A percentile compares a stretch with the other conserved stretches of the same genome.
These are phyloP conservation scores for Hyperoodon ampullatus DNA, from an alignment of 2,113 vertebrate genomes.

Conservation along the genomic window DNA sequence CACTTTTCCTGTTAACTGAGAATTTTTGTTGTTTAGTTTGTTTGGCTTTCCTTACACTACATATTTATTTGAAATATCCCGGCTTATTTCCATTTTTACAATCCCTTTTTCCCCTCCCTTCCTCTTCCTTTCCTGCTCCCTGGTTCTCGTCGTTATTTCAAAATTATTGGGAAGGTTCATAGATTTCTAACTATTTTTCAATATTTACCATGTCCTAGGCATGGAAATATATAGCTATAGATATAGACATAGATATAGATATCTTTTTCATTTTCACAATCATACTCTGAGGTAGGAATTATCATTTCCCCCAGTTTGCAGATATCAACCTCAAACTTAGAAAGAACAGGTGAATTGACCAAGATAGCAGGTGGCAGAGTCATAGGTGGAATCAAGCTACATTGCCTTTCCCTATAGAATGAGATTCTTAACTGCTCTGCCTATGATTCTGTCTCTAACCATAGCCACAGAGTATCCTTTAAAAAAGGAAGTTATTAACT, in stretches of 20 bases:
- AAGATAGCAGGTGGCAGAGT: neutral
- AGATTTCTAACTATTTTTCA: neutral
- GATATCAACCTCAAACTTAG: neutral
- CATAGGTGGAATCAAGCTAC: neutral
- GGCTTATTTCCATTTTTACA: neutral
- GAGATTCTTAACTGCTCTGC: neutral
- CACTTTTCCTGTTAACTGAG: neutral
- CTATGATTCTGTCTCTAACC: neutral
- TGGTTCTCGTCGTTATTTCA: neutral
- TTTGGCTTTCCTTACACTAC: neutral
- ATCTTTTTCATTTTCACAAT: neutral
- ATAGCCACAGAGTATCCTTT: neutral
- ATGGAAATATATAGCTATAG: rapidly evolving
- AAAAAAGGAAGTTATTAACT: neutral
- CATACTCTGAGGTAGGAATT: neutral
- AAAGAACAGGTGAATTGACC: neutral
- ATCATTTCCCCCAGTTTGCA: neutral
- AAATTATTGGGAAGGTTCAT: neutral
- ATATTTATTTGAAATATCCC: neutral
- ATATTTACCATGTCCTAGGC: neutral
- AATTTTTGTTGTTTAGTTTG: neutral
- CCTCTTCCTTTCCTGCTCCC: too few species aligned
- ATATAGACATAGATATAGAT: neutral
- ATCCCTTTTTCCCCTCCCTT: rapidly evolving
- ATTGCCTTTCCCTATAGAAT: neutral